Base-by-base conservation (phyloP, 2,888 invertebrate genomes). In the Pterostichus niger region DNA sequence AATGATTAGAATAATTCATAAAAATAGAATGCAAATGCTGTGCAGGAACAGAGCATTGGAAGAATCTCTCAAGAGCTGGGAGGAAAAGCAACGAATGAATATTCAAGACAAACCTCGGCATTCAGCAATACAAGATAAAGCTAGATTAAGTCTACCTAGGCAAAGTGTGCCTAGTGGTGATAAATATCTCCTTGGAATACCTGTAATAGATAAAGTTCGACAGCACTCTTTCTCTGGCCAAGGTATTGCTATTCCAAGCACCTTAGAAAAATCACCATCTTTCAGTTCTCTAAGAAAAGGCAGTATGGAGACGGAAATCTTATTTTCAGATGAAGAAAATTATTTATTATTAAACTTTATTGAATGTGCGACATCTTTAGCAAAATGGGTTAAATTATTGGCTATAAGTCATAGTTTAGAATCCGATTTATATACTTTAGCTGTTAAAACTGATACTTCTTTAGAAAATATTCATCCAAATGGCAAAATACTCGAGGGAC, bases 1-100 rank as follows among this genome's bases (percentile, higher is more conserved):
- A 49, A 97, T 98, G 89, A 97, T 99, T 86, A 93, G 97, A 82
- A 98, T 99, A 86, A 94, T 98, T 86, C 99, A 99, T 90, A 99
- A 99, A 91, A 99, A 99, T 91, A 92, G 98, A 79, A 97, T 98
- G 88, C 98, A 98, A 91, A 98, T 99, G 96, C 91, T 99, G 31
- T 97, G 97, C 88, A 92, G 98, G 84, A 98, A 98, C 89, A 93
- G 98, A 86, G 95, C 95, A 6, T 92, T 99, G 85, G 98, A 99
- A 90, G 96, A 96, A 80, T 97, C 98, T 9, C 91, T 99, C 83
- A 95, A 95, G 89, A 92, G 94, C 0, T 97, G 97, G 97, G 95
- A 96, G 87, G 96, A 96, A 87, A 96, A 96, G 87, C 96, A 96
- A 88, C 91, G 93, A 11, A 92, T 92, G 90, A 76, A 13, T n/a